Percentiles rank a stretch among this genome's conserved stretches.
phyloP scores from a whole-genome alignment of 1,140 invertebrate genomes.

The honey bee (Apis mellifera) region DNA sequence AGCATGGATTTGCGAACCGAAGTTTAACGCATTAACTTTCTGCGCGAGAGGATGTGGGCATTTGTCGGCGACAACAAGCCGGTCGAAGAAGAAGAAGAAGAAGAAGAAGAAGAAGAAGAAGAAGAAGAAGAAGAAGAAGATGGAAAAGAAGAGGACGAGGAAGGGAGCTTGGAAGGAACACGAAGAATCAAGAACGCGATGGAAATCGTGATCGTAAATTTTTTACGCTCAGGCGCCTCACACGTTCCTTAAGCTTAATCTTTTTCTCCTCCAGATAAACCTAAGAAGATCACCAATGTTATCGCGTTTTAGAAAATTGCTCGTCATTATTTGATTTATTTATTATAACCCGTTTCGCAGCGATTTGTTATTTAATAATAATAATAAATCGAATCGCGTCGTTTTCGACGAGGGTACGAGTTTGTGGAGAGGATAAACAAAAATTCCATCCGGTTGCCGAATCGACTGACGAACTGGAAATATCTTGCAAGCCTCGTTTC shows the following conservation, averaged over 20 bases:
- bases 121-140: too few relatives aligned
- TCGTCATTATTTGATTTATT: background rate
- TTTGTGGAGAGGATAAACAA: background rate
- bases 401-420: background rate
- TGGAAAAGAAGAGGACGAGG: slow-evolving; percentile 9
- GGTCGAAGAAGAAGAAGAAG: slow-evolving; percentile 11
- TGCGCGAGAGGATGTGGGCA: slow-evolving; percentile 74
- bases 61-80: slow-evolving; percentile 67
- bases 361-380: background rate
- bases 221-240: background rate
- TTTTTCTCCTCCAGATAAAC: slow-evolving; percentile 9
- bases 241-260: background rate
- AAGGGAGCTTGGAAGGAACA: background rate
- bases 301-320: slow-evolving; percentile 30
- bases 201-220: background rate
- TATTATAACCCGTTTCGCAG: background rate
- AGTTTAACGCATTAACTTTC: slow-evolving; percentile 76
- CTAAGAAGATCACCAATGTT: slow-evolving; percentile 37
- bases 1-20: slow-evolving; percentile 77
- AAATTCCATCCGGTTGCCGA: background rate
- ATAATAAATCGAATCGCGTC: background rate
- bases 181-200: background rate
- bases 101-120: too few relatives aligned
- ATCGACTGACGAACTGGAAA: background rate
- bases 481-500: background rate